Evolutionary conservation across 2,113 vertebrate genomes (phyloP), one percentile per base, ranked within the genome.

Genomic region (Illadopsis cleaveri): DNA sequence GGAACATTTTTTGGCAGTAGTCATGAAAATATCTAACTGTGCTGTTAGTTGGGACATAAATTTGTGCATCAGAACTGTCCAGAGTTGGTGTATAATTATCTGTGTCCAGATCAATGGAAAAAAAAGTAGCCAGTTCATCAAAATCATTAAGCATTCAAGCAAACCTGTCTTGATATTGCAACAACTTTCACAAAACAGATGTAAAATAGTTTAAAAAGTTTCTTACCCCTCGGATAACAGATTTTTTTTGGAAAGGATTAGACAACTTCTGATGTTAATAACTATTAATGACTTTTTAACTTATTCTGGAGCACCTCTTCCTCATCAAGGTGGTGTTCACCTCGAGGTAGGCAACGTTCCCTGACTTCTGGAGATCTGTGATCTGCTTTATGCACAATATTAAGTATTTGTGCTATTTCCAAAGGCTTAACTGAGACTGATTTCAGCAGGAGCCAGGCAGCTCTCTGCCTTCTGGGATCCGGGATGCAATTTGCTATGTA

Each of bases 1-100:
- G 8, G 6, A 37, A 37, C 0, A 0, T 0, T 0, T 79, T 56
- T 60, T 71, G 17, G 20, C 62, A 57, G 10, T 8, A 10, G 12
- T 20, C 3, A 6, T 60, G 23, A 51, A 61, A 57, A 40, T 27
- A 61, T 51, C 16, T 9, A 3, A 3, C 4, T 21, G 4, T 42
- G 6, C 14, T 4, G 20, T 45, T 21, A 50, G 9, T 1, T 84
- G 56, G 37, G 68, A 38, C 20, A 24, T 16, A 45, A 19, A 21
- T 14, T 28, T 22, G 0, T 14, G 3, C 7, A 8, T 20, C 35
- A 60, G 2, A 8, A 42, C 12, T 10, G 28, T 17, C 15, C 50
- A 19, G 5, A 18, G 18, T 85, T 15, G 35, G 3, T 19, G 4
- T 7, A 2, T 7, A 16, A 69, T 48, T 30, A 17, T 16, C 14